phyloP scores from a whole-genome alignment of 2,888 invertebrate genomes.

The Trissoscelio sp. region DNA sequence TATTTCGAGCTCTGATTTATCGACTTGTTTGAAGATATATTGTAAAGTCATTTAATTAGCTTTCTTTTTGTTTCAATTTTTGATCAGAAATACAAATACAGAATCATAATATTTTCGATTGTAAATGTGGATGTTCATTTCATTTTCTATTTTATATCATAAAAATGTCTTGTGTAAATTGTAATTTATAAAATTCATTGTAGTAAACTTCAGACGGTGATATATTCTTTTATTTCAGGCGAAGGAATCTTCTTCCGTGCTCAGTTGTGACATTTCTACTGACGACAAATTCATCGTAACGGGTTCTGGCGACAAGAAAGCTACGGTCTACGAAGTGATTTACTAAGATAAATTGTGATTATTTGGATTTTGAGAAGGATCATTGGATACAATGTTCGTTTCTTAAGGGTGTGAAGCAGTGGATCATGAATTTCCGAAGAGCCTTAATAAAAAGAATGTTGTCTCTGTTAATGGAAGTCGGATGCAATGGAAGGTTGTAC shows the following conservation, averaged over 20 bases:
- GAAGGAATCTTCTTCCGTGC: constrained; percentile 98
- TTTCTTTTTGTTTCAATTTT: neutral
- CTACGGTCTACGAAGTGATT: constrained; percentile 98
- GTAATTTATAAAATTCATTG: neutral
- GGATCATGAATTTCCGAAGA: constrained; percentile 45
- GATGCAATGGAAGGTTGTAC: constrained; percentile 33
- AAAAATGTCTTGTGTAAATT: neutral
- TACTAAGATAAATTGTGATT: constrained; percentile 85
- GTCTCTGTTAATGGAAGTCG: constrained; percentile 49
- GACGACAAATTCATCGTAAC: constrained; percentile 99
- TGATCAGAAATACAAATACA: neutral
- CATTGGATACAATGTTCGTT: constrained; percentile 34
- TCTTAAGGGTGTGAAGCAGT: constrained; percentile 43
- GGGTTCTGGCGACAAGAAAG: constrained; percentile 99
- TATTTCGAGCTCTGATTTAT: constrained; percentile 30
- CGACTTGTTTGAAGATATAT: neutral
- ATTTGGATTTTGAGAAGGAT: constrained; percentile 1
- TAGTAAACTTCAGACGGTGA: neutral
- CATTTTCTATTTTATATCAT: no score
- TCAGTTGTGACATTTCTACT: constrained; percentile 98
- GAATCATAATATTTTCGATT: no score
- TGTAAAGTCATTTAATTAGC: constrained; percentile 1
- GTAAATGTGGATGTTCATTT: no score
- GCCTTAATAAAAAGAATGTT: constrained; percentile 61
- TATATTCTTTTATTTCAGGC: constrained; percentile 86